phyloP scores from a whole-genome alignment of 2,888 invertebrate genomes.

The Cylindroiulus punctatus region DNA sequence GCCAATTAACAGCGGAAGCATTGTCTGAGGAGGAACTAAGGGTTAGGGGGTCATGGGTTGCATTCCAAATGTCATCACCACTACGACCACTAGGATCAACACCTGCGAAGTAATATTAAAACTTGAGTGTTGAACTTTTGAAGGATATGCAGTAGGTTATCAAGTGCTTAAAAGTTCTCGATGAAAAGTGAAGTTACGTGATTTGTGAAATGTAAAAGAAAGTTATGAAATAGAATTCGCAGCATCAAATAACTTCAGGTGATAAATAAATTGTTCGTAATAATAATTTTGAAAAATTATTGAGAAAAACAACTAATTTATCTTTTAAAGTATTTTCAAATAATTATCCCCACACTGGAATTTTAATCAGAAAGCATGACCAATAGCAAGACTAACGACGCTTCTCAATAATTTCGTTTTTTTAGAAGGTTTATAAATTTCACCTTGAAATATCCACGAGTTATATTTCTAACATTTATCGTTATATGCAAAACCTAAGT shows the following conservation, averaged over 20 bases:
- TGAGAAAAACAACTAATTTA: no score
- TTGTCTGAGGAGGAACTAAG: background rate
- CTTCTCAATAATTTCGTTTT: no score
- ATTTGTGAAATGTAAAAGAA: background rate
- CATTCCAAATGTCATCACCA: background rate
- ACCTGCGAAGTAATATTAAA: background rate
- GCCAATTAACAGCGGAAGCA: background rate
- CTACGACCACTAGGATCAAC: conserved; percentile 5
- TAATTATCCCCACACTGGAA: no score
- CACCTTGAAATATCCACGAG: no score
- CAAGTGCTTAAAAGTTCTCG: background rate
- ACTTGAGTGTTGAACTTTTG: background rate
- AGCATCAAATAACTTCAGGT: background rate
- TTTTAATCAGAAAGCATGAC: no score
- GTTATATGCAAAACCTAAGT: no score
- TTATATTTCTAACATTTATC: no score
- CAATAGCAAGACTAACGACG: no score
- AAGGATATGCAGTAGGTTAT: background rate
- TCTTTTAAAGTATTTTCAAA: no score
- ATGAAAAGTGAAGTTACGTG: conserved; percentile 1
- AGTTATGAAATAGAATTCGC: background rate
- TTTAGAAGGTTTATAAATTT: no score
- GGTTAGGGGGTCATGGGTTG: background rate
- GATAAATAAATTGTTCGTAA: background rate
- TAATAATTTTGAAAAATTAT: no score